Evolutionary conservation across 1,140 invertebrate species (phyloP).

Genomic region (Drosophila rhopaloa): DNA sequence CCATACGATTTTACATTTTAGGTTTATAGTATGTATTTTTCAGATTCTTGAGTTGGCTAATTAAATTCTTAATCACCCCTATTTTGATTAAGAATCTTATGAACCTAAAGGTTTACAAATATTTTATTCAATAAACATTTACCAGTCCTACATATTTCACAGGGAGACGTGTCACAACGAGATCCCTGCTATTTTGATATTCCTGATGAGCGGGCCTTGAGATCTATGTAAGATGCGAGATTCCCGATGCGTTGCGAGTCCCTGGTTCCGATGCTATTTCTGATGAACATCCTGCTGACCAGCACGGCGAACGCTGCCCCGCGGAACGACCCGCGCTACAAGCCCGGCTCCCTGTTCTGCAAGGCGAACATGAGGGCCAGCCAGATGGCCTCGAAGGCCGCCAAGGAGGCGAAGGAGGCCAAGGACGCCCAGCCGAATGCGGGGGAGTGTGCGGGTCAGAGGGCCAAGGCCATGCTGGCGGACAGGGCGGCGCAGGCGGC

Average conservation of each 20-base stretch:
- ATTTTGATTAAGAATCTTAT: no score
- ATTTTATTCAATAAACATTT: no score
- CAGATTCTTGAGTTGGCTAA: no score
- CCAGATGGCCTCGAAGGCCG: constrained; percentile 23
- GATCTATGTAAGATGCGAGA: constrained; percentile 41
- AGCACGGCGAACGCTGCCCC: neutral
- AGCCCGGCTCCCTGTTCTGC: constrained; percentile 8
- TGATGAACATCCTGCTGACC: constrained; percentile 28
- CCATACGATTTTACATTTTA: no score
- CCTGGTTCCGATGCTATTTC: constrained; percentile 20
- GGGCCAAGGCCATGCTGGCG: constrained; percentile 23
- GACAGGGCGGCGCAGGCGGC: constrained; percentile 35
- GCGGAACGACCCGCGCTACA: neutral
- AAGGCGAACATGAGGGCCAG: constrained; percentile 22
- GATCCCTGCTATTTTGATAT: neutral
- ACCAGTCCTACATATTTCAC: no score
- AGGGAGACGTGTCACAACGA: no score
- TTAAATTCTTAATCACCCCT: no score
- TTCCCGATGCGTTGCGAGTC: constrained; percentile 40
- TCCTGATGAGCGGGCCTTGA: constrained; percentile 3
- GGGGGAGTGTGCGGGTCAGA: constrained; percentile 3
- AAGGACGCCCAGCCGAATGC: constrained; percentile 35
- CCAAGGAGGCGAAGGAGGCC: constrained; percentile 18
- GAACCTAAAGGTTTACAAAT: no score
- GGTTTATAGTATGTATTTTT: no score